Conservation (phyloP, 2,888 invertebrate genomes). For the Agriotes lineatus region DNA sequence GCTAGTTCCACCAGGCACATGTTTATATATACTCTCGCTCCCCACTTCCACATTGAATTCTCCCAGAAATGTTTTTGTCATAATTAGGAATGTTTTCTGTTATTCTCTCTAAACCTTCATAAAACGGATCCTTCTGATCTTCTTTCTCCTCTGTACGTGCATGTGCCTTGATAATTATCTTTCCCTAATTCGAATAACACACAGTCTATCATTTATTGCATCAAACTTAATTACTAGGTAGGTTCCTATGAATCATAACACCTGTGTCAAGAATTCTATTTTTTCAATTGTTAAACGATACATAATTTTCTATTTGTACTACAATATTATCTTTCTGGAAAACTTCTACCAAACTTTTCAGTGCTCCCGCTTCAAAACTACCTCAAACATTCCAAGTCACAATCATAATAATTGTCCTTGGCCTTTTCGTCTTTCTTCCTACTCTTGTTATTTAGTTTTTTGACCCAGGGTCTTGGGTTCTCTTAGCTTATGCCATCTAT, state of each 20-base stretch:
- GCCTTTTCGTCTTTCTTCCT: background rate
- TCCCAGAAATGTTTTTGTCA: background rate
- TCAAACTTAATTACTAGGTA: background rate
- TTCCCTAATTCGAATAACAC: background rate
- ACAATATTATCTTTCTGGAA: no score
- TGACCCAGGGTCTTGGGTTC: background rate
- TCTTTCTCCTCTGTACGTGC: background rate
- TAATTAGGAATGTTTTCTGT: background rate
- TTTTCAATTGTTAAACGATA: background rate
- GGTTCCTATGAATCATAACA: background rate
- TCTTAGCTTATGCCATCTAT: background rate
- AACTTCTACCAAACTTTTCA: background rate
- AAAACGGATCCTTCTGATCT: background rate
- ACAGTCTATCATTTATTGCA: no score
- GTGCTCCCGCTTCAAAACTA: no score
- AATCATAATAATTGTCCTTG: no score
- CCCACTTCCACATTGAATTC: no score
- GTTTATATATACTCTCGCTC: no score
- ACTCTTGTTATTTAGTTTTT: background rate
- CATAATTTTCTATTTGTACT: background rate
- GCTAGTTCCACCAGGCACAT: background rate
- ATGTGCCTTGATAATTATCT: background rate
- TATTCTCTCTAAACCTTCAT: background rate
- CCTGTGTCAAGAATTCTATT: background rate
- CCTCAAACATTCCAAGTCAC: no score